These are phyloP conservation scores for Drosophila kambysellisi DNA, from an alignment of 2,888 invertebrate genomes.

Conservation along the genomic window DNA sequence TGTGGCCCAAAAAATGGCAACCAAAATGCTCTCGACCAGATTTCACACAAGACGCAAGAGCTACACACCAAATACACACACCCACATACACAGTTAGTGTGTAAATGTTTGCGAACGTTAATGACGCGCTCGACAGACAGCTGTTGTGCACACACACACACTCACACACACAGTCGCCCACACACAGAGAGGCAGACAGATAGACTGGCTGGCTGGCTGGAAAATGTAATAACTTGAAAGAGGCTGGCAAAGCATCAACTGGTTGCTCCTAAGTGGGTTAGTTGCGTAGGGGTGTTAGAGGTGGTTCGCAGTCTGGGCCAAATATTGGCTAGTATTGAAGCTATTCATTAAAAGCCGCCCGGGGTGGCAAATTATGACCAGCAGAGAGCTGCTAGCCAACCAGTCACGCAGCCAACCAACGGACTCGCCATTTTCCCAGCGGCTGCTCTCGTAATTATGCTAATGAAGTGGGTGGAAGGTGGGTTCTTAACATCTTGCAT, in stretches of 20 bases:
- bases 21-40: constrained; percentile 47
- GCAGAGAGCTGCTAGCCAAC: background rate
- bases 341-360: constrained; percentile 57
- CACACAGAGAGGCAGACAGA: background rate
- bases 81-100: constrained; percentile 16
- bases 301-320: constrained; percentile 13
- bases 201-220: background rate
- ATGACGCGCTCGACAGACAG: constrained; percentile 62
- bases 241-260: constrained; percentile 16
- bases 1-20: constrained; percentile 59
- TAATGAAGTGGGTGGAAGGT: constrained; percentile 48
- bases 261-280: constrained; percentile 11
- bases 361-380: constrained; percentile 51
- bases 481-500: constrained; percentile 28
- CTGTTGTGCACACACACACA: constrained; percentile 17
- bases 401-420: constrained; percentile 7
- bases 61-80: constrained; percentile 3
- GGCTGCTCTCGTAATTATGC: constrained; percentile 66
- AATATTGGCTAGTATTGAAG: constrained; percentile 70
- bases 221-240: constrained; percentile 6
- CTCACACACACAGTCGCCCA: background rate
- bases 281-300: background rate
- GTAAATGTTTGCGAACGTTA: constrained; percentile 74
- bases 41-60: constrained; percentile 47
- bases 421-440: constrained; percentile 55